Evolutionary conservation across 2,113 vertebrate genomes (phyloP).

Genomic region (Lamprologus lemairii): DNA sequence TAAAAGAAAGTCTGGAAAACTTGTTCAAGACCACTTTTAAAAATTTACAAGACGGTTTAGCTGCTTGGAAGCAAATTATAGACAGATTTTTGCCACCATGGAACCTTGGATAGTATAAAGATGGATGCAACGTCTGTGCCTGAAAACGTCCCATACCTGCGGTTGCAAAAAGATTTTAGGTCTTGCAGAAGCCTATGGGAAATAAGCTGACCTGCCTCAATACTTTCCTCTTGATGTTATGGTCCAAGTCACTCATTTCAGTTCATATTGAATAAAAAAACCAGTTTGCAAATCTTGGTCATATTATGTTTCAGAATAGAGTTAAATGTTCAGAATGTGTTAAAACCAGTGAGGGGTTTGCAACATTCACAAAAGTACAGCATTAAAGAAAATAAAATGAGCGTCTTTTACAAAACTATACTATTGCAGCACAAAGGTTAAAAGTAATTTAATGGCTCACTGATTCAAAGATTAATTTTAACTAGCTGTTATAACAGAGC

Average conservation of each 20-base stretch:
- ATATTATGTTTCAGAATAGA: neutral
- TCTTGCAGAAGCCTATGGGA: neutral
- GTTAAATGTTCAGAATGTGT: neutral
- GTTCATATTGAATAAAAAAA: neutral
- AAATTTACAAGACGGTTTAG: neutral
- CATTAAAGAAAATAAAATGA: neutral
- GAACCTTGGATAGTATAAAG: neutral
- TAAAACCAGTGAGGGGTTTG: neutral
- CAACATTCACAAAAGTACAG: neutral
- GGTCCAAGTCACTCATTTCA: neutral
- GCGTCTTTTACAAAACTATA: neutral
- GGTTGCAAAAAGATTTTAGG: neutral
- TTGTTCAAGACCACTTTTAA: neutral
- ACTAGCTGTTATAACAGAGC: neutral
- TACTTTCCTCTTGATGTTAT: neutral
- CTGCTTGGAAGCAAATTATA: neutral
- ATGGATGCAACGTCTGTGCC: neutral
- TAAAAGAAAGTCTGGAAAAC: neutral
- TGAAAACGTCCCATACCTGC: neutral
- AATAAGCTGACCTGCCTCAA: neutral
- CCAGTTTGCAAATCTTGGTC: neutral
- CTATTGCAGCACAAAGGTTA: neutral
- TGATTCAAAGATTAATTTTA: neutral
- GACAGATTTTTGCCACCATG: neutral
- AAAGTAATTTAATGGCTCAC: neutral